These are phyloP conservation scores for Protodeltote pygarga DNA, from an alignment of 2,888 invertebrate species.

Conservation along the genomic window DNA sequence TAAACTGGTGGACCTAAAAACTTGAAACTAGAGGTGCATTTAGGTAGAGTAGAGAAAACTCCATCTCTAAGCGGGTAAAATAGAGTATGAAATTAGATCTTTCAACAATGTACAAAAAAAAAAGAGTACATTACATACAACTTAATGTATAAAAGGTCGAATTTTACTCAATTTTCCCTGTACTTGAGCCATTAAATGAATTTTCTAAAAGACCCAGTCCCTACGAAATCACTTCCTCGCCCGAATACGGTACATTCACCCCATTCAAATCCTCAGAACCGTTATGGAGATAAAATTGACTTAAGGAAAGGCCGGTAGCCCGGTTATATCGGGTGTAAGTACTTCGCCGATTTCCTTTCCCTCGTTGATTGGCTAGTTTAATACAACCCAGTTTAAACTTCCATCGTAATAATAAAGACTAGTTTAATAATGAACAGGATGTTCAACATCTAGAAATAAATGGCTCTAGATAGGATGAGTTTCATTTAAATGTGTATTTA, in stretches of 20 bases:
- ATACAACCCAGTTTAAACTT: constrained; percentile 23
- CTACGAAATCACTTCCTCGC: constrained; percentile 16
- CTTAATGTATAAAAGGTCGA: constrained; percentile 18
- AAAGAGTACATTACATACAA: constrained; percentile 16
- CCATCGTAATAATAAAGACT: constrained; percentile 13
- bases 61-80: background rate
- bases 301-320: constrained; percentile 23
- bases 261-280: constrained; percentile 39
- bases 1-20: too few species aligned
- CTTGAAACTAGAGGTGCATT: too few species aligned
- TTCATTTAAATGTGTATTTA: background rate
- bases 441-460: constrained; percentile 6
- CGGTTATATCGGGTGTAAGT: constrained; percentile 14
- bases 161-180: constrained; percentile 27
- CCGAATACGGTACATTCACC: constrained; percentile 33
- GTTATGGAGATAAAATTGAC: constrained; percentile 42
- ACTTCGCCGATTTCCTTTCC: constrained; percentile 15
- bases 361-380: constrained; percentile 7
- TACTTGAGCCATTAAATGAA: constrained; percentile 25
- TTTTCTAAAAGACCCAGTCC: constrained; percentile 26
- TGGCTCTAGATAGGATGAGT: background rate
- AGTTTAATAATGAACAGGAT: constrained; percentile 31
- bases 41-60: too few species aligned
- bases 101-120: too few species aligned
- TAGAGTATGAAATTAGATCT: background rate